A percentile compares a stretch with the other conserved stretches of the same genome.
Evolutionary conservation across 2,113 vertebrate species (phyloP).

Genomic region (Lethenteron camtschaticum): DNA sequence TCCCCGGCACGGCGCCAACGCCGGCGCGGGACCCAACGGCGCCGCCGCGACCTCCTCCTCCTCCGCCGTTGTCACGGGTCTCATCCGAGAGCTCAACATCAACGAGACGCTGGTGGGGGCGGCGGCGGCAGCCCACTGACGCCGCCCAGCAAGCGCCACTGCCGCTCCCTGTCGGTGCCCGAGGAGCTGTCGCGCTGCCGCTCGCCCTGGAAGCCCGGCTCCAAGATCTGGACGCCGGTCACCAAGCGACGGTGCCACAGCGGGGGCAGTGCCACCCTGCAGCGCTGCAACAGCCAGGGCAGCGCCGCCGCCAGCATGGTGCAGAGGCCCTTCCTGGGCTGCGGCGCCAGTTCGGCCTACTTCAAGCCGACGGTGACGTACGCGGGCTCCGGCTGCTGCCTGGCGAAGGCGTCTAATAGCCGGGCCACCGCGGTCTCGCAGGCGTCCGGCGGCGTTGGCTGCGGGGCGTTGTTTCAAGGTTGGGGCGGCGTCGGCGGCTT

Average conservation of each 20-base stretch:
- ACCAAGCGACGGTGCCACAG: constrained; percentile 37
- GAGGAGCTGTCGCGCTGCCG: constrained; percentile 53
- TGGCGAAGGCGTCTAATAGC: too few relatives aligned
- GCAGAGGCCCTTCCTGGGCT: not conserved
- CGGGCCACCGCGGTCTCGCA: too few relatives aligned
- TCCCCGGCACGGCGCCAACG: too few relatives aligned
- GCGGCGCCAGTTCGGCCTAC: too few relatives aligned
- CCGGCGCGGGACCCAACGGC: too few relatives aligned
- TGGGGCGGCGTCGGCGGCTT: not conserved
- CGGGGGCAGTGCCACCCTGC: constrained; percentile 26
- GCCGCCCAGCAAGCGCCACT: constrained; percentile 43
- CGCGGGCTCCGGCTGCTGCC: too few relatives aligned
- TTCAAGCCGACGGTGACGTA: too few relatives aligned
- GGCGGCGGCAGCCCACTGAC: constrained; percentile 26
- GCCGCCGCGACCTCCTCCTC: not conserved
- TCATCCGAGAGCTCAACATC: constrained; percentile 22
- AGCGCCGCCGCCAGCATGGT: constrained; percentile 21
- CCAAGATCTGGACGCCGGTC: constrained; percentile 51
- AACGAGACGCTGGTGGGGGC: constrained; percentile 14
- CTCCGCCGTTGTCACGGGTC: constrained; percentile 15
- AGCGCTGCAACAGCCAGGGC: constrained; percentile 23
- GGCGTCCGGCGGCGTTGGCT: too few relatives aligned
- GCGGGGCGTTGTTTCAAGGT: not conserved
- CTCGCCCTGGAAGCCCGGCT: constrained; percentile 46
- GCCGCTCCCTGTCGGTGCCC: constrained; percentile 49